Evolutionary conservation across 2,113 vertebrate species (phyloP).

Genomic region (Carlito syrichta): DNA sequence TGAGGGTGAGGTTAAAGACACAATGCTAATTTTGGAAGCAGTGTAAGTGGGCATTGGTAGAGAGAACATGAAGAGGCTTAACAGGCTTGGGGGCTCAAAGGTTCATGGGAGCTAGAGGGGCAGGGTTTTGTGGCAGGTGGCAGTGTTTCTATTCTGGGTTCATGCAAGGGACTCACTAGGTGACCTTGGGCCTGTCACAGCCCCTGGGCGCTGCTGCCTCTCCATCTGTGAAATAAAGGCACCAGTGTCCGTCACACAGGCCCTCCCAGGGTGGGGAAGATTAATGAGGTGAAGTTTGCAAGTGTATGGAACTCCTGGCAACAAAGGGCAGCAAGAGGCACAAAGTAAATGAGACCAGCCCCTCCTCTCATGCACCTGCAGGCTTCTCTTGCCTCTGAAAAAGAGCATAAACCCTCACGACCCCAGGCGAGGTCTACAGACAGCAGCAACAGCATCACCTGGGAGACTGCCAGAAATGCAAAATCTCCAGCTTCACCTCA

Average conservation of each 20-base stretch:
- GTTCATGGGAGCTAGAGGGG: neutral
- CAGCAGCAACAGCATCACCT: neutral
- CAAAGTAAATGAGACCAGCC: neutral
- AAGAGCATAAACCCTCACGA: neutral
- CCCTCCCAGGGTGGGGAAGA: slow-evolving; percentile 57
- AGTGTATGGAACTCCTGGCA: neutral
- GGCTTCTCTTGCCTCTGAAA: neutral
- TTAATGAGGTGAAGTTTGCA: slow-evolving; percentile 68
- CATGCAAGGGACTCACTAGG: slow-evolving; percentile 13
- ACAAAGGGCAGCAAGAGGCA: slow-evolving; percentile 24
- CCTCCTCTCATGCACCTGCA: neutral
- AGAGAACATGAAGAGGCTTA: neutral
- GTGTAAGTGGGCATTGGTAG: neutral
- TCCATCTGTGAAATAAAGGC: slow-evolving; percentile 71
- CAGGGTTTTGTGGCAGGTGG: neutral
- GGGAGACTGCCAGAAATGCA: neutral
- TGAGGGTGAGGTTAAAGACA: neutral
- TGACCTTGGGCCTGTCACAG: slow-evolving; percentile 68
- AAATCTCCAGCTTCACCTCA: no score
- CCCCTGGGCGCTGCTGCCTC: slow-evolving; percentile 37
- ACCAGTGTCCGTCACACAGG: slow-evolving; percentile 31
- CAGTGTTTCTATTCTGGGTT: slow-evolving; percentile 61
- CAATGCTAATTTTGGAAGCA: slow-evolving; percentile 31
- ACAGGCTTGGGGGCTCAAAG: neutral
- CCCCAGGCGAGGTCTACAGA: neutral